These are phyloP conservation scores for Nomada ferruginata DNA, from an alignment of 2,888 invertebrate species.

Conservation along the genomic window DNA sequence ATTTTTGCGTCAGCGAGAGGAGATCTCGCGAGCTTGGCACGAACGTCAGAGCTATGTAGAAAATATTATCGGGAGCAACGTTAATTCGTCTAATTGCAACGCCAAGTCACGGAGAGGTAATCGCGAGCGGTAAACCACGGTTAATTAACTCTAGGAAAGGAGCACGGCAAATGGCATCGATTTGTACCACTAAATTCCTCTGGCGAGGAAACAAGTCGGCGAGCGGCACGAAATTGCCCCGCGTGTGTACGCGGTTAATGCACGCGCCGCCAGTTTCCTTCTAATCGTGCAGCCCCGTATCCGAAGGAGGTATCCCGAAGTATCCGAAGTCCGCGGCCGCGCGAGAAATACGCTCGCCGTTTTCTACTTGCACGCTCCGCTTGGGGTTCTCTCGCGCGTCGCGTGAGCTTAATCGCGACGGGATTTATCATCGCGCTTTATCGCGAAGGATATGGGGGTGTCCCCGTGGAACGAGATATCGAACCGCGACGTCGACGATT, in stretches of 20 bases:
- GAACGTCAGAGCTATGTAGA: constrained; percentile 29
- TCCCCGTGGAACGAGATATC: background rate
- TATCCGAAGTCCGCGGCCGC: constrained; percentile 44
- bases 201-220: constrained; percentile 40
- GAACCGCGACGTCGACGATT: background rate
- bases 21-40: constrained; percentile 13
- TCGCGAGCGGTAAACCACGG: constrained; percentile 56
- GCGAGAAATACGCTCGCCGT: constrained; percentile 53
- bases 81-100: constrained; percentile 55
- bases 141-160: constrained; percentile 57
- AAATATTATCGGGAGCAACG: constrained; percentile 45
- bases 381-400: constrained; percentile 1
- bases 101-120: constrained; percentile 33
- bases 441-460: background rate
- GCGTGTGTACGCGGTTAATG: background rate
- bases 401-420: constrained; percentile 16
- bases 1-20: constrained; percentile 18
- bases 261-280: background rate
- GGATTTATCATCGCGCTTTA: background rate
- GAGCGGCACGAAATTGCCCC: constrained; percentile 25
- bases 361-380: constrained; percentile 7
- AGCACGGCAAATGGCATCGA: constrained; percentile 52
- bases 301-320: constrained; percentile 29
- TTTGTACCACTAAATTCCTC: constrained; percentile 59
- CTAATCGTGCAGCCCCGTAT: constrained; percentile 6